These are phyloP conservation scores for Digitonthophagus gazella DNA, from an alignment of 2,888 invertebrate species.

Conservation along the genomic window DNA sequence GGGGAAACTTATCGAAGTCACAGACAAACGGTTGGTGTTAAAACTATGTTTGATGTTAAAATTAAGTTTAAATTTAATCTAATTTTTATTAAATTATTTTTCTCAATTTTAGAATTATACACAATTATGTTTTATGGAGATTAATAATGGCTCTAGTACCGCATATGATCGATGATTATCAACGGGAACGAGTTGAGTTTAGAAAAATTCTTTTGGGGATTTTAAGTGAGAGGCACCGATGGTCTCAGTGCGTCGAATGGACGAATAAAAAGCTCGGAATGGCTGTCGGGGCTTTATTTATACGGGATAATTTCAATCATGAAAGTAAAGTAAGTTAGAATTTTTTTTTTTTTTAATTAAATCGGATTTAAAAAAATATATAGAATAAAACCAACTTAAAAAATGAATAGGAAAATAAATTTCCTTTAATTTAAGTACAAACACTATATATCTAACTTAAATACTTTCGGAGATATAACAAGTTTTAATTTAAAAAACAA, in stretches of 20 bases:
- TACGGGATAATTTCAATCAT: slow-evolving; percentile 80
- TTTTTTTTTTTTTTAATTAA: background rate
- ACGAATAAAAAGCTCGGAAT: slow-evolving; percentile 84
- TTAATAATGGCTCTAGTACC: slow-evolving; percentile 72
- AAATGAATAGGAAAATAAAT: no score
- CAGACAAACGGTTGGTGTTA: slow-evolving; percentile 58
- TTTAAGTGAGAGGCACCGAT: slow-evolving; percentile 69
- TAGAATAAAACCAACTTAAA: no score
- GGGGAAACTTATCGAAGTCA: slow-evolving; percentile 65
- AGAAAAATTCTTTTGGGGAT: slow-evolving; percentile 73
- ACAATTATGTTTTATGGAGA: slow-evolving; percentile 78
- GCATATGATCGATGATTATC: slow-evolving; percentile 76
- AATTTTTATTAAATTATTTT: slow-evolving; percentile 1
- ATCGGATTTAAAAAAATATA: no score
- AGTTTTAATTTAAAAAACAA: no score
- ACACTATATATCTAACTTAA: no score
- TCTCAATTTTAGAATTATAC: slow-evolving; percentile 57
- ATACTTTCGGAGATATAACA: no score
- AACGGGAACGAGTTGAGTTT: slow-evolving; percentile 71
- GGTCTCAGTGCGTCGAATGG: slow-evolving; percentile 74
- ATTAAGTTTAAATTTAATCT: no score
- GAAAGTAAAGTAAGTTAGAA: slow-evolving; percentile 66
- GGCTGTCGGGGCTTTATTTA: slow-evolving; percentile 83
- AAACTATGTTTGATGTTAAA: no score
- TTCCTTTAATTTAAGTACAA: no score